Conservation (phyloP, 2,797 vertebrate genomes). For the Hippocampus kuda region DNA sequence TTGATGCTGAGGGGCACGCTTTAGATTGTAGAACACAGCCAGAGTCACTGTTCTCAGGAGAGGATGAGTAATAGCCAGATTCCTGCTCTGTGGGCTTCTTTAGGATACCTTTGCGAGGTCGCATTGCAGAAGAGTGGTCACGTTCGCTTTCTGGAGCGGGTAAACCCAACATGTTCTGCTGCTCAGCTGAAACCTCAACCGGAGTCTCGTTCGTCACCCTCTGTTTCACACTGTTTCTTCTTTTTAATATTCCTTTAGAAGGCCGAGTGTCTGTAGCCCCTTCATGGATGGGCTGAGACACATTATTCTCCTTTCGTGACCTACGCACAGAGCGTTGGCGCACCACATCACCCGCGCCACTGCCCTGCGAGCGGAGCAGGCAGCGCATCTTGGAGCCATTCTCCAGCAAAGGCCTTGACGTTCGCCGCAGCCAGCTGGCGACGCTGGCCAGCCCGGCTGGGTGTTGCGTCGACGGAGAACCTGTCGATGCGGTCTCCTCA, state of each 20-base stretch:
- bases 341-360: slow-evolving; percentile 56
- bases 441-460: slow-evolving; percentile 68
- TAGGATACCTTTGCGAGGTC: slow-evolving; percentile 87
- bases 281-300: slow-evolving; percentile 74
- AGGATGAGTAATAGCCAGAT: slow-evolving; percentile 86
- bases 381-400: slow-evolving; percentile 87
- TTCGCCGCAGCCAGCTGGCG: slow-evolving; percentile 82
- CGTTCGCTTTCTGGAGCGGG: slow-evolving; percentile 15
- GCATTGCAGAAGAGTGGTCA: slow-evolving; percentile 12
- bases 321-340: slow-evolving; percentile 87
- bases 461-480: slow-evolving; percentile 30
- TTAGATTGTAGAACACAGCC: slow-evolving; percentile 34
- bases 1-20: slow-evolving; percentile 32
- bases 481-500: slow-evolving; percentile 24
- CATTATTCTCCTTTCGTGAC: slow-evolving; percentile 86
- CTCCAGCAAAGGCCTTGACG: slow-evolving; percentile 83
- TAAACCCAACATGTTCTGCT: slow-evolving; percentile 24
- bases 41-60: slow-evolving; percentile 77
- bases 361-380: slow-evolving; percentile 77
- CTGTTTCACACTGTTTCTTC: slow-evolving; percentile 72
- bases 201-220: slow-evolving; percentile 53
- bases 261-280: slow-evolving; percentile 57
- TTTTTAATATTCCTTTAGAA: slow-evolving; percentile 87
- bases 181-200: slow-evolving; percentile 30
- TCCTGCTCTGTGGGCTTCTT: slow-evolving; percentile 81